These are phyloP conservation scores for Echinarachnius parma DNA, from an alignment of 53 echinoderm and acorn worm species.

Conservation along the genomic window DNA sequence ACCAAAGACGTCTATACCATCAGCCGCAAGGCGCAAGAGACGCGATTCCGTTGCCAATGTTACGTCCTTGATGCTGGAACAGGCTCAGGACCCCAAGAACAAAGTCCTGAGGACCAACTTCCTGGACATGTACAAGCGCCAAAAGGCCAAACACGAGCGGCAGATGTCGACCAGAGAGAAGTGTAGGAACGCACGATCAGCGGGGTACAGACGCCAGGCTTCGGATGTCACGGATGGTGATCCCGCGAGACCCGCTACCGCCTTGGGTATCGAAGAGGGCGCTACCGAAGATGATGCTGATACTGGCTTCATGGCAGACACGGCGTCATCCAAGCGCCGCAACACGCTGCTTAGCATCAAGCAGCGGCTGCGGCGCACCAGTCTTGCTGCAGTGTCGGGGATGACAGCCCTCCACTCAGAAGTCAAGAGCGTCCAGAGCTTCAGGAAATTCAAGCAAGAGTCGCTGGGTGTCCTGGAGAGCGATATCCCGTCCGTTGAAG, in stretches of 20 bases:
- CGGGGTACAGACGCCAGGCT: neutral
- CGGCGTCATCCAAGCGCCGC: slow-evolving; percentile 38
- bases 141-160: slow-evolving; percentile 59
- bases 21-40: slow-evolving; percentile 7
- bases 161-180: slow-evolving; percentile 52
- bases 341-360: slow-evolving; percentile 2
- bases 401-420: slow-evolving; percentile 53
- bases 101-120: slow-evolving; percentile 76
- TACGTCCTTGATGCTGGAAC: slow-evolving; percentile 26
- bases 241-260: slow-evolving; percentile 12
- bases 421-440: slow-evolving; percentile 48
- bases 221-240: neutral
- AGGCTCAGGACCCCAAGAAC: slow-evolving; percentile 41
- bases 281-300: neutral
- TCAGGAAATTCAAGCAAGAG: slow-evolving; percentile 33
- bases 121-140: slow-evolving; percentile 68
- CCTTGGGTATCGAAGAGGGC: neutral
- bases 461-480: slow-evolving; percentile 34
- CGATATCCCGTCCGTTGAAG: slow-evolving; percentile 38
- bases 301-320: slow-evolving; percentile 58
- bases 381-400: slow-evolving; percentile 33
- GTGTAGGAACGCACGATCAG: neutral
- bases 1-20: slow-evolving; percentile 29
- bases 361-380: slow-evolving; percentile 37
- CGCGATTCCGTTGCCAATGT: slow-evolving; percentile 29